Evolutionary conservation across 2,113 vertebrate species (phyloP).

Genomic region (Anolis carolinensis): DNA sequence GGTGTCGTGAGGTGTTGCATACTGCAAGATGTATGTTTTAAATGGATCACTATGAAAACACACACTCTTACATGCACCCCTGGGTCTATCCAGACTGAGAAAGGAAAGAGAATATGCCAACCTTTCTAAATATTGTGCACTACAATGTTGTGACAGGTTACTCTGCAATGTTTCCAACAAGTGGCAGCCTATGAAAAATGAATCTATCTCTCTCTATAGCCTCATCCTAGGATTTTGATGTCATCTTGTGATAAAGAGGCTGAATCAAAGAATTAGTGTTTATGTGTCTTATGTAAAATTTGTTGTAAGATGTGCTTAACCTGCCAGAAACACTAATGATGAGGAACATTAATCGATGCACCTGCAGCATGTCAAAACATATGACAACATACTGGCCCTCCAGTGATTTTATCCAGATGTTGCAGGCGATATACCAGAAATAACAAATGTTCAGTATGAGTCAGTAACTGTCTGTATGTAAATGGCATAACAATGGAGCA

Average conservation of each 20-base stretch:
- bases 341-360: neutral
- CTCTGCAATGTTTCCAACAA: too few species aligned
- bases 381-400: neutral
- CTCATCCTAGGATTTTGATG: neutral
- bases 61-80: too few species aligned
- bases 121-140: neutral
- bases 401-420: neutral
- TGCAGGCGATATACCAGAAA: neutral
- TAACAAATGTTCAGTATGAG: conserved; percentile 12
- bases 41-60: neutral
- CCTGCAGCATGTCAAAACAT: neutral
- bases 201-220: neutral
- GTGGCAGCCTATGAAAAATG: neutral
- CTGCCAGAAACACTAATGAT: neutral
- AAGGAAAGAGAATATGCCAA: neutral
- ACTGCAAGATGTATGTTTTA: neutral
- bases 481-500: neutral
- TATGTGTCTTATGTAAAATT: neutral
- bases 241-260: neutral
- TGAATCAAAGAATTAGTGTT: neutral
- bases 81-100: too few species aligned
- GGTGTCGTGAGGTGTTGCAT: neutral
- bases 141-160: too few species aligned
- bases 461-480: neutral
- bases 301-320: neutral